Conservation (phyloP, 2,797 vertebrate genomes). For the Cynodonichthys magdalenae region DNA sequence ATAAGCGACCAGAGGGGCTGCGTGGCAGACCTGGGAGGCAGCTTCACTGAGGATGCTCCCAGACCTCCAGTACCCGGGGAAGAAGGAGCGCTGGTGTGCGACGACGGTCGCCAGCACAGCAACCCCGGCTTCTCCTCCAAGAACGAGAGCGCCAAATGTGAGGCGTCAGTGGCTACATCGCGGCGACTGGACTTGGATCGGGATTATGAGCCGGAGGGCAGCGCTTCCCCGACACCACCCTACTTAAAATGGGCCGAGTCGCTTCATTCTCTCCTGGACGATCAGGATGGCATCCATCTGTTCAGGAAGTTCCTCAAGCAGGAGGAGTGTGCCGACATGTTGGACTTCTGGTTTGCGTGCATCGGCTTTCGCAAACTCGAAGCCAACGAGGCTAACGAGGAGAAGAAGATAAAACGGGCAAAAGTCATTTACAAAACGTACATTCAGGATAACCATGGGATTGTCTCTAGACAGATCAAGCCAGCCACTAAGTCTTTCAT, state of each 20-base stretch:
- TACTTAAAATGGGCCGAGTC: constrained; percentile 98
- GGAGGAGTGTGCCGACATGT: constrained; percentile 91
- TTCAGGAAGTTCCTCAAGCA: constrained; percentile 95
- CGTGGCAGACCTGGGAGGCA: constrained; percentile 88
- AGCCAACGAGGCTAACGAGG: constrained; percentile 85
- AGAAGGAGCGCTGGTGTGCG: constrained; percentile 91
- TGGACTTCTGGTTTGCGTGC: constrained; percentile 99
- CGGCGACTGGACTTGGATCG: constrained; percentile 93
- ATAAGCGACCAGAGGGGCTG: constrained; percentile 88
- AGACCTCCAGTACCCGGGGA: constrained; percentile 97
- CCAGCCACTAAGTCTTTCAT: constrained; percentile 97
- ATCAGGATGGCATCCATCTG: constrained; percentile 95
- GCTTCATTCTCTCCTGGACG: constrained; percentile 94
- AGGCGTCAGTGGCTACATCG: constrained; percentile 90
- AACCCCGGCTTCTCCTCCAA: constrained; percentile 85
- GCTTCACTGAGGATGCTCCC: constrained; percentile 98
- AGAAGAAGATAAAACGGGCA: constrained; percentile 94
- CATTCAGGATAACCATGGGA: constrained; percentile 91
- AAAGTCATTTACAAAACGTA: constrained; percentile 98
- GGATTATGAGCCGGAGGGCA: constrained; percentile 97
- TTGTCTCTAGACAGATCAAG: constrained; percentile 95
- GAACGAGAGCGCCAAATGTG: constrained; percentile 84
- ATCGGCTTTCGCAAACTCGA: constrained; percentile 96
- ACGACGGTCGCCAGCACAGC: constrained; percentile 82
- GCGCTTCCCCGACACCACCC: constrained; percentile 96